These are phyloP conservation scores for Herpailurus yagouaroundi DNA, from an alignment of 2,113 vertebrate genomes.

Conservation along the genomic window DNA sequence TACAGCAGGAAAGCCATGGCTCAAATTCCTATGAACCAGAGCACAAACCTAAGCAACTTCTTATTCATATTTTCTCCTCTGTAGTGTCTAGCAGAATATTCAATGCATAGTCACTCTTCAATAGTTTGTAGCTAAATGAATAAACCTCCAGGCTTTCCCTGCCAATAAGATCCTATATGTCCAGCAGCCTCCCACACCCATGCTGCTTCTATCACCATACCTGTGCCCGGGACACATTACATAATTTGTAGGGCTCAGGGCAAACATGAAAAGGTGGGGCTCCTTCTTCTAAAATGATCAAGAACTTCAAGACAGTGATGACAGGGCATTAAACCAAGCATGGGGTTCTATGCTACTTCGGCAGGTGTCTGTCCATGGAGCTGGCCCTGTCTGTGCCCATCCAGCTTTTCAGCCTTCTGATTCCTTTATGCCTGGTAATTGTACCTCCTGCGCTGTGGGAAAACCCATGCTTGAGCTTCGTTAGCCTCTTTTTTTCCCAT, in stretches of 20 bases:
- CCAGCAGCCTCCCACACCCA: not conserved
- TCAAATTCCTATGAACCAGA: not conserved
- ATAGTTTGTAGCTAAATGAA: not conserved
- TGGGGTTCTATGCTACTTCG: not conserved
- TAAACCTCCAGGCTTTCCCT: not conserved
- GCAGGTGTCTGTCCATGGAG: too few species aligned
- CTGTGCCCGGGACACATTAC: not conserved
- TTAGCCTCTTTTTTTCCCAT: not conserved
- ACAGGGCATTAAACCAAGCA: not conserved
- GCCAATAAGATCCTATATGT: not conserved
- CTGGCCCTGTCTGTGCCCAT: not conserved
- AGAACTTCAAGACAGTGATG: not conserved
- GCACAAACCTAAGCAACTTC: not conserved
- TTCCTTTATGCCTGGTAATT: not conserved
- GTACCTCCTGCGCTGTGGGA: not conserved
- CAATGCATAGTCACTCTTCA: not conserved
- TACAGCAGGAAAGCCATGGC: not conserved
- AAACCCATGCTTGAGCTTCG: not conserved
- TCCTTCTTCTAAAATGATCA: not conserved
- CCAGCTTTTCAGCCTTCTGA: not conserved
- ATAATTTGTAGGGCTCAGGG: not conserved
- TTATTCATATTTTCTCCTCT: not conserved
- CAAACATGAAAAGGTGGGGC: not conserved
- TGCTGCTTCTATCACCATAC: rapidly evolving
- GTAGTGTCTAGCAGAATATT: not conserved